phyloP scores from a whole-genome alignment of 2,797 vertebrate species.

The Thunnus albacares region DNA sequence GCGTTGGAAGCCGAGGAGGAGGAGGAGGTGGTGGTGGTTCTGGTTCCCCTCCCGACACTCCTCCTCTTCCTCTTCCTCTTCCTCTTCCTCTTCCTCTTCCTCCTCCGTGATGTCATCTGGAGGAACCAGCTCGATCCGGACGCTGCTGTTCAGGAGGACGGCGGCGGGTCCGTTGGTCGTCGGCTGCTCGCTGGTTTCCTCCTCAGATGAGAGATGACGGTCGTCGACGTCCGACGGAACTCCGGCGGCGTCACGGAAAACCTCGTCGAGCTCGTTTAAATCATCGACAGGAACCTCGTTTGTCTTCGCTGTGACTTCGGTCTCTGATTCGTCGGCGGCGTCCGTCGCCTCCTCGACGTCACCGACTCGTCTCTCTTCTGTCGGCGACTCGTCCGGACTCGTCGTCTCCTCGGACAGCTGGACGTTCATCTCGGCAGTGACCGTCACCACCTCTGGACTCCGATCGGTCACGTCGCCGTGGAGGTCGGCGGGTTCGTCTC shows the following conservation, averaged over 20 bases:
- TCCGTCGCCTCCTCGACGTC: neutral
- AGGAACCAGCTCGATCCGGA: conserved; percentile 42
- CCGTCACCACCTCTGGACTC: conserved; percentile 31
- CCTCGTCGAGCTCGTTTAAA: neutral
- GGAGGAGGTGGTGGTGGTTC: conserved; percentile 19
- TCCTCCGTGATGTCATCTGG: conserved; percentile 1
- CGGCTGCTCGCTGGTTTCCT: neutral
- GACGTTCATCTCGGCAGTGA: conserved; percentile 50
- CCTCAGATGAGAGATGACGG: neutral
- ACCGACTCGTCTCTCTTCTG: neutral
- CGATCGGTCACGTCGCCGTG: neutral
- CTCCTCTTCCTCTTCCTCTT: conserved; percentile 20
- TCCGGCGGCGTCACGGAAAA: neutral
- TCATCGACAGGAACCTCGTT: neutral
- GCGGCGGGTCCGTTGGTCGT: neutral
- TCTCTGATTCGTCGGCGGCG: neutral
- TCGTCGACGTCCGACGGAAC: neutral
- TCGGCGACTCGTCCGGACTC: neutral
- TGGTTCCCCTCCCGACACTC: conserved; percentile 12
- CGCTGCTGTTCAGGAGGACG: neutral
- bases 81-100: neutral
- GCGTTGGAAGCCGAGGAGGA: neutral
- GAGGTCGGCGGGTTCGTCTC: neutral
- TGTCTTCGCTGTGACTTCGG: too few relatives aligned
- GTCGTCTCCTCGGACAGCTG: neutral